phyloP scores from a whole-genome alignment of 2,888 invertebrate species.

The Electrophaes corylata region DNA sequence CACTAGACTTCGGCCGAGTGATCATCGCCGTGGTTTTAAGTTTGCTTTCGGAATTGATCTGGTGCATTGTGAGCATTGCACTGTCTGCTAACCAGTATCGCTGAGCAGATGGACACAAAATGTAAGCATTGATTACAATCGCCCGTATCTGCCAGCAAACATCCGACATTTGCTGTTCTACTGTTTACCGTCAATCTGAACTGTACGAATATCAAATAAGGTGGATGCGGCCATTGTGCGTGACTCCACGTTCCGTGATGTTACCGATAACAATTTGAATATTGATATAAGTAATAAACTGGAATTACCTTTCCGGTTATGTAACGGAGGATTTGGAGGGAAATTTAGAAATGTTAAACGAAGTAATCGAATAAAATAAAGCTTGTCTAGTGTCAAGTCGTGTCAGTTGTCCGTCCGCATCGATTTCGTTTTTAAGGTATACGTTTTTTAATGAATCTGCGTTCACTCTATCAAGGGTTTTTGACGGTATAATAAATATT shows the following conservation, averaged over 20 bases:
- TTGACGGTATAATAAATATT: too few species aligned
- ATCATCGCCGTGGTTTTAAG: conserved; percentile 9
- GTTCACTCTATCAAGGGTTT: too few species aligned
- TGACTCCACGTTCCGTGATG: conserved; percentile 26
- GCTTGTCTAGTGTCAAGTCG: conserved; percentile 2
- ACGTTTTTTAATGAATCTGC: too few species aligned
- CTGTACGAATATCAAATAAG: conserved; percentile 32
- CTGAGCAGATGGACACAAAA: conserved; percentile 24
- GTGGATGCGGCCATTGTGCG: conserved; percentile 20
- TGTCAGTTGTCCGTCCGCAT: not conserved
- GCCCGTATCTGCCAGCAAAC: conserved; percentile 34
- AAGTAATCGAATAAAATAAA: conserved; percentile 6
- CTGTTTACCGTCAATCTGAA: conserved; percentile 30
- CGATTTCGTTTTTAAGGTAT: not conserved
- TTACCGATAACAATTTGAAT: conserved; percentile 31
- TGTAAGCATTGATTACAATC: conserved; percentile 37
- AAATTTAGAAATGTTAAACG: conserved; percentile 19
- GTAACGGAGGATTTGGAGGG: conserved; percentile 17
- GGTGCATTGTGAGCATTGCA: conserved; percentile 5
- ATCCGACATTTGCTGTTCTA: conserved; percentile 28
- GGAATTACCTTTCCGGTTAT: conserved; percentile 23
- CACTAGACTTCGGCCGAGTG: not conserved
- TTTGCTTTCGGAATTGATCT: conserved; percentile 19
- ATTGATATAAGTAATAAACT: conserved; percentile 30
- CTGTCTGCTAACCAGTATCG: not conserved